phyloP scores from a whole-genome alignment of 2,113 vertebrate genomes.

The Mugil cephalus region DNA sequence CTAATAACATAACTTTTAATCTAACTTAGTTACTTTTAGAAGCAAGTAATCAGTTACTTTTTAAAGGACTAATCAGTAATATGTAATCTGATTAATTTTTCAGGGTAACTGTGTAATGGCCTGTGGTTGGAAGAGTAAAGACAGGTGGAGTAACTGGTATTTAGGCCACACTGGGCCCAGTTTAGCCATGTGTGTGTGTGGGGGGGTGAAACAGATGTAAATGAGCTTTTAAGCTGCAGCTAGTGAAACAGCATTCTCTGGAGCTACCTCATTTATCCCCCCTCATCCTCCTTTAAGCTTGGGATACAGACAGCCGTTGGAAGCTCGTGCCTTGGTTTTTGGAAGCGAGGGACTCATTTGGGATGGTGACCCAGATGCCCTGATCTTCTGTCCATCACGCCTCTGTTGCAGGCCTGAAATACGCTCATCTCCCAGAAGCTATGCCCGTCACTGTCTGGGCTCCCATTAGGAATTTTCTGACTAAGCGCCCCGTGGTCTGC shows the following conservation, averaged over 20 bases:
- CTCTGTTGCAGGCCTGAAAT: slow-evolving; percentile 64
- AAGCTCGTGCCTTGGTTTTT: slow-evolving; percentile 54
- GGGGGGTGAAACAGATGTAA: slow-evolving; percentile 72
- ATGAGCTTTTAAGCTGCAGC: slow-evolving; percentile 78
- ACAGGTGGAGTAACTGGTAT: slow-evolving; percentile 71
- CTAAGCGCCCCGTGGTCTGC: slow-evolving; percentile 51
- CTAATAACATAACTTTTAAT: too few relatives aligned
- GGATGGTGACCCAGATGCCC: slow-evolving; percentile 54
- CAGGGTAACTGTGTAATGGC: too few relatives aligned
- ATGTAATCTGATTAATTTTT: too few relatives aligned
- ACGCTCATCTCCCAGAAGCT: slow-evolving; percentile 47
- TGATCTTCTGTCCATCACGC: slow-evolving; percentile 62
- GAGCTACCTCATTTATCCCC: slow-evolving; percentile 73
- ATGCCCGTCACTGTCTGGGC: slow-evolving; percentile 45
- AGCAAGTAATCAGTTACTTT: too few relatives aligned
- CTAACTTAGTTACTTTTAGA: too few relatives aligned
- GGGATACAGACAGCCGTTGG: slow-evolving; percentile 64
- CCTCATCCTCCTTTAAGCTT: slow-evolving; percentile 74
- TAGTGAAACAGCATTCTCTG: slow-evolving; percentile 68
- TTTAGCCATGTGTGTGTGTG: slow-evolving; percentile 55
- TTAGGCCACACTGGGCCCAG: slow-evolving; percentile 53
- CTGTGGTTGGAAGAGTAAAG: slow-evolving; percentile 38
- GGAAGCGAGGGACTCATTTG: slow-evolving; percentile 50
- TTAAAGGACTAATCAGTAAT: too few relatives aligned
- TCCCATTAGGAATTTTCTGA: slow-evolving; percentile 61